Evolutionary conservation across 2,888 invertebrate species (phyloP).

Genomic region (Antheraea assamensis): DNA sequence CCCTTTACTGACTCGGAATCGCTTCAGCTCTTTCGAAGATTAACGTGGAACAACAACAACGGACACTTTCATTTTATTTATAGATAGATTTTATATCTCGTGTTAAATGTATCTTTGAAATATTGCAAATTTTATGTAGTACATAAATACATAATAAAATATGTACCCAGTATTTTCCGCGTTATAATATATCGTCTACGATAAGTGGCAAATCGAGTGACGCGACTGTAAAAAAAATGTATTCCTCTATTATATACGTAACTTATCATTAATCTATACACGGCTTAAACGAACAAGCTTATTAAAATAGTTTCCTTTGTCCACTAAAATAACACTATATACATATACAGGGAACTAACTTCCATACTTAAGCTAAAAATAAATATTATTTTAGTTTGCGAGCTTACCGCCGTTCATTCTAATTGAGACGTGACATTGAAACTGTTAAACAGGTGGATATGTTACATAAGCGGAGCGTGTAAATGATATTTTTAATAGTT

Average conservation of each 20-base stretch:
- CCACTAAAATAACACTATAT: background rate
- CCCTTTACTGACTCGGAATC: too few species aligned
- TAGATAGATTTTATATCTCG: too few species aligned
- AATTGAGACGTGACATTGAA: constrained; percentile 23
- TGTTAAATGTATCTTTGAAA: too few species aligned
- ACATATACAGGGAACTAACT: constrained; percentile 16
- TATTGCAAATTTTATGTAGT: too few species aligned
- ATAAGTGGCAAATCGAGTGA: background rate
- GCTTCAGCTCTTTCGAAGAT: too few species aligned
- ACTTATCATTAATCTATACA: background rate
- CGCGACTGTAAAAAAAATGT: background rate
- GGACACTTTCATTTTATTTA: too few species aligned
- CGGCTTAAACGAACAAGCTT: background rate
- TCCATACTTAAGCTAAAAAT: constrained; percentile 11
- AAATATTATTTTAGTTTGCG: constrained; percentile 14
- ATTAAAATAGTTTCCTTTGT: constrained; percentile 16
- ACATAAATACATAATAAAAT: too few species aligned
- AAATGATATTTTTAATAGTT: background rate
- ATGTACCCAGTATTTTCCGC: too few species aligned
- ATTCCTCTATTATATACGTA: too few species aligned
- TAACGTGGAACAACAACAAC: too few species aligned
- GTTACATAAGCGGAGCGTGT: constrained; percentile 10
- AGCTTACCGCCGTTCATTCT: constrained; percentile 17
- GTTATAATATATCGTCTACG: background rate
- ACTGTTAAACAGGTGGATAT: constrained; percentile 2